Evolutionary conservation across 2,888 invertebrate genomes (phyloP).

Genomic region (Pristionchus arcanus): DNA sequence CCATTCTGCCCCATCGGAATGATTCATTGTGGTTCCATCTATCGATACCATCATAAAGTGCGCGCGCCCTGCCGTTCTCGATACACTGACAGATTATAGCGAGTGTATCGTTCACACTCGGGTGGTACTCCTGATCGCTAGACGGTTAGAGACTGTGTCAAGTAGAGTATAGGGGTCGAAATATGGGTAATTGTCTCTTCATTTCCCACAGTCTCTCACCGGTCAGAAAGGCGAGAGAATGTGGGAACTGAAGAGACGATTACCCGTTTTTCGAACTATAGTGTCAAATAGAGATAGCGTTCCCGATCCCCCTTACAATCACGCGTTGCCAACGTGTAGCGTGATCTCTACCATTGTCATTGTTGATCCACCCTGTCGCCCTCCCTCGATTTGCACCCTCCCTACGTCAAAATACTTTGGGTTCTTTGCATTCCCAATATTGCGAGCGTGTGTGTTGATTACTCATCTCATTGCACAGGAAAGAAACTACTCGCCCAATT

Average conservation of each 20-base stretch:
- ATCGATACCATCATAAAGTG: background rate
- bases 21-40: background rate
- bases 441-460: background rate
- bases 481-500: slow-evolving; percentile 15
- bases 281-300: background rate
- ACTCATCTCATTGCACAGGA: background rate
- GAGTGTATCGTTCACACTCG: background rate
- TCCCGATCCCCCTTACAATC: background rate
- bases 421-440: slow-evolving; percentile 4
- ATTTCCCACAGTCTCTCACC: too few relatives aligned
- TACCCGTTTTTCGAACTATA: too few relatives aligned
- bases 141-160: background rate
- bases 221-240: too few relatives aligned
- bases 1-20: background rate
- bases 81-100: background rate
- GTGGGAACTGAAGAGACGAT: too few relatives aligned
- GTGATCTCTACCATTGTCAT: background rate
- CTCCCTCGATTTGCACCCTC: background rate
- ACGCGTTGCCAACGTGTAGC: background rate
- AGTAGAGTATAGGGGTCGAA: too few relatives aligned
- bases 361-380: background rate
- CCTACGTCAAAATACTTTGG: background rate
- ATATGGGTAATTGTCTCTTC: too few relatives aligned
- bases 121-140: background rate
- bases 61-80: background rate